Evolutionary conservation across 2,113 vertebrate genomes (phyloP).

Genomic region (Synodontis membranacea): DNA sequence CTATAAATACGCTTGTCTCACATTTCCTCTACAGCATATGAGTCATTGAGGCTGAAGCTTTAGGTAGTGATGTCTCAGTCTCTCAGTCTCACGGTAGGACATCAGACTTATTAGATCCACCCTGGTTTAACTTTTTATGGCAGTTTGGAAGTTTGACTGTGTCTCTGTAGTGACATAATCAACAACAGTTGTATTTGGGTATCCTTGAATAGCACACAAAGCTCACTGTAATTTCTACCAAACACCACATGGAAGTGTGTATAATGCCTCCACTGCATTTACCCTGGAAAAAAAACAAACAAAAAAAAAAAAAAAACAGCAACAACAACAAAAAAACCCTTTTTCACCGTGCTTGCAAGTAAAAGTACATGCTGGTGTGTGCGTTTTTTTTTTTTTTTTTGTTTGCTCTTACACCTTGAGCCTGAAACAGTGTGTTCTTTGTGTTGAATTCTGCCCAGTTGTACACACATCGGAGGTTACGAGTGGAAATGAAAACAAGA

Average conservation of each 20-base stretch:
- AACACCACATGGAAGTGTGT: neutral
- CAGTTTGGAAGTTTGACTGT: neutral
- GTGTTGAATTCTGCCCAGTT: conserved; percentile 53
- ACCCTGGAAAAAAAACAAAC: neutral
- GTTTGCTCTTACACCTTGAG: conserved; percentile 57
- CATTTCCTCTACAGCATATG: conserved; percentile 30
- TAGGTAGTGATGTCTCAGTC: conserved; percentile 1
- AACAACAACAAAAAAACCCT: too few species aligned
- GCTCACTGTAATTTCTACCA: conserved; percentile 16
- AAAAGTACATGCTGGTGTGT: conserved; percentile 44
- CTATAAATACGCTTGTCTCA: conserved; percentile 37
- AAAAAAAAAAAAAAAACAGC: too few species aligned
- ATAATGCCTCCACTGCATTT: neutral
- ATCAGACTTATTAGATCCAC: conserved; percentile 9
- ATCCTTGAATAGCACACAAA: conserved; percentile 8
- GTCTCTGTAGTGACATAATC: neutral
- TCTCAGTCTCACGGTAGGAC: conserved; percentile 14
- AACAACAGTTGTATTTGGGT: conserved; percentile 9
- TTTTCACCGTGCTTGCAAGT: conserved; percentile 18
- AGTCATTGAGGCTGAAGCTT: conserved; percentile 31
- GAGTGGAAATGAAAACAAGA: conserved; percentile 62
- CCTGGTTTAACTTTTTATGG: conserved; percentile 5
- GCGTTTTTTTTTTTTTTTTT: neutral
- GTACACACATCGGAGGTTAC: conserved; percentile 50
- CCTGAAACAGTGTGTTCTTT: conserved; percentile 67